Evolutionary conservation across 2,113 vertebrate genomes (phyloP), one percentile per base, ranked within the genome.

Genomic region (Melanerpes aurifrons): DNA sequence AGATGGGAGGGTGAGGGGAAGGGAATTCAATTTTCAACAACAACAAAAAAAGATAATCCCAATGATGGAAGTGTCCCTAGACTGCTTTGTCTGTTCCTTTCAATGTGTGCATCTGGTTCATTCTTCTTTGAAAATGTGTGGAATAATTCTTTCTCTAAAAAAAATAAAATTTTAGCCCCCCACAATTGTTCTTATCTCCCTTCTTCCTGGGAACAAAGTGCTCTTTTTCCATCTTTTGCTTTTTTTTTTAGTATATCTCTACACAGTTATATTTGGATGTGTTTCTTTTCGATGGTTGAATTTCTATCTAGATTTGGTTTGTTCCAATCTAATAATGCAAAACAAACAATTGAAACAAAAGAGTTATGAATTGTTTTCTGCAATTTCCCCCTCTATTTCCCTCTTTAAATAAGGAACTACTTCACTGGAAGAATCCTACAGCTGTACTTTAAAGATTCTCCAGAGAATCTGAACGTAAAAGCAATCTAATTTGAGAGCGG

Each of bases 101-200:
- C 97, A 98, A 97, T 98, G 97, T 99, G 98, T 99, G 98, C 98
- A 98, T 99, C 98, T 98, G 98, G 98, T 98, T 93, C 97, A 97
- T 98, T 98, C 98, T 98, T 98, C 98, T 98, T 97, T 98, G 97
- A 98, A 98, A 98, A 95, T 98, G 98, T 99, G 98, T 99, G 97
- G 93, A 98, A 97, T 98, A 97, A 96, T 98, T 95, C 95, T 96
- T 96, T 86, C 71, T 95, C 97, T 94, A 77, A 96, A 96, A 96
- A 95, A 40, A 93, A 82, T 82, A 85, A 91, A 87, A 86, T 85
- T 91, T 79, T 47, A 8, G 93, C 68, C 22, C 74, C 32, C 53
- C 61, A 50, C 87, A 89, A 88, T 92, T 82, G 72, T 96, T 91
- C 87, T 96, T 97, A 97, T 94, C 86, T 96, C 90, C 96, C 94